A percentile compares a stretch with the other conserved stretches of the same genome.
Conservation (phyloP, 1,140 invertebrate species). For the Euglossa dilemma region DNA sequence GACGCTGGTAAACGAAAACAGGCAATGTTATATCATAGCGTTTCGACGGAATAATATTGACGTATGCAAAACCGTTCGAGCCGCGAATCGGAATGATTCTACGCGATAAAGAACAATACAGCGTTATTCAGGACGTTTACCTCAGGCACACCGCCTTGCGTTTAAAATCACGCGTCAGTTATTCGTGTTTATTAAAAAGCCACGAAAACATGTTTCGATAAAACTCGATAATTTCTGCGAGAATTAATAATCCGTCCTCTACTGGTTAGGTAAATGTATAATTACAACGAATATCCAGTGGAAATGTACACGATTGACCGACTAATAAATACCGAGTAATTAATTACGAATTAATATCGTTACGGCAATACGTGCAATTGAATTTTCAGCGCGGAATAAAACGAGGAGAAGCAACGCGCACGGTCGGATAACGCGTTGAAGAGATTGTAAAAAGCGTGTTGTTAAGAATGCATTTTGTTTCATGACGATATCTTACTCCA, state of each 20-base stretch:
- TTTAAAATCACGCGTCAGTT: too few species aligned
- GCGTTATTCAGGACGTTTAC: not conserved
- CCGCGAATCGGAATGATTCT: too few species aligned
- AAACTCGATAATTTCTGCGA: too few species aligned
- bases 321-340: not conserved
- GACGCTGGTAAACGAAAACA: not conserved
- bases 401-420: not conserved
- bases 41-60: not conserved
- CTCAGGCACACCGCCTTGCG: too few species aligned
- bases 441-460: not conserved
- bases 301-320: not conserved
- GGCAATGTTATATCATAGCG: not conserved
- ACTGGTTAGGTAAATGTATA: not conserved
- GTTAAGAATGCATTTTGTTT: not conserved
- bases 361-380: not conserved
- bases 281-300: not conserved
- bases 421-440: too few species aligned
- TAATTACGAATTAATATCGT: not conserved
- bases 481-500: too few species aligned
- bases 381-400: not conserved
- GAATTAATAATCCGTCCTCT: too few species aligned
- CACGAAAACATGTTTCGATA: too few species aligned
- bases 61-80: not conserved
- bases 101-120: not conserved
- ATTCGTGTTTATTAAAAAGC: too few species aligned